phyloP scores from a whole-genome alignment of 2,888 invertebrate species.

The Eumacrocentrus americanus region DNA sequence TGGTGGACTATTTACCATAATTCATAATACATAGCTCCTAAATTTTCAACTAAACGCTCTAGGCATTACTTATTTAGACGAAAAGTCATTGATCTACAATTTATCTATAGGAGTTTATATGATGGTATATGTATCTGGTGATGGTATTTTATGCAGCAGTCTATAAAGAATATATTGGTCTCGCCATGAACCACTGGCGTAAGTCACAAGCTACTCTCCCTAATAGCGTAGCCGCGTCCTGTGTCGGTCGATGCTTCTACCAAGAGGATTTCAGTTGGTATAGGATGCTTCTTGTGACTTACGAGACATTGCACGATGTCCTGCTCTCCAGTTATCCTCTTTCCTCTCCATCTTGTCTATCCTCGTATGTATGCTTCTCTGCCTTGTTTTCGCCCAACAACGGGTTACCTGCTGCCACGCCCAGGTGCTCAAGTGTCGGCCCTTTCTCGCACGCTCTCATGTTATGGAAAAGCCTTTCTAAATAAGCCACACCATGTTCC shows the following conservation, averaged over 20 bases:
- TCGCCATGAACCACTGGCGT: slow-evolving; percentile 49
- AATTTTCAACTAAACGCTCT: no score
- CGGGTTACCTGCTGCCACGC: slow-evolving; percentile 25
- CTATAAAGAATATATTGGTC: slow-evolving; percentile 52
- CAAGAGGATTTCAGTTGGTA: not conserved
- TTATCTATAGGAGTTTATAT: slow-evolving; percentile 40
- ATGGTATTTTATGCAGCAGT: not conserved
- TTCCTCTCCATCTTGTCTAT: slow-evolving; percentile 30
- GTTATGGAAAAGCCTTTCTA: slow-evolving; percentile 18
- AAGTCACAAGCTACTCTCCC: slow-evolving; percentile 60
- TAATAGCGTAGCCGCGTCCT: slow-evolving; percentile 48
- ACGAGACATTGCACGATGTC: slow-evolving; percentile 23
- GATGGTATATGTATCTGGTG: slow-evolving; percentile 46
- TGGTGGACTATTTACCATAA: no score
- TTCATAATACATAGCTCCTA: no score
- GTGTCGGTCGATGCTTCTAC: slow-evolving; percentile 24
- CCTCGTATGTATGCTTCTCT: no score
- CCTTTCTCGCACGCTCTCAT: not conserved
- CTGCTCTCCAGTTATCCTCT: slow-evolving; percentile 17
- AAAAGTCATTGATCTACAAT: no score
- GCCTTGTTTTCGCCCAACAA: slow-evolving; percentile 1
- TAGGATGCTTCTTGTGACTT: slow-evolving; percentile 14
- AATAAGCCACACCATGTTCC: slow-evolving; percentile 18
- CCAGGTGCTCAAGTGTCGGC: slow-evolving; percentile 19
- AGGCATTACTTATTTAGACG: no score